Base-by-base conservation (phyloP, 1,140 invertebrate species). In the Nephila pilipes region DNA sequence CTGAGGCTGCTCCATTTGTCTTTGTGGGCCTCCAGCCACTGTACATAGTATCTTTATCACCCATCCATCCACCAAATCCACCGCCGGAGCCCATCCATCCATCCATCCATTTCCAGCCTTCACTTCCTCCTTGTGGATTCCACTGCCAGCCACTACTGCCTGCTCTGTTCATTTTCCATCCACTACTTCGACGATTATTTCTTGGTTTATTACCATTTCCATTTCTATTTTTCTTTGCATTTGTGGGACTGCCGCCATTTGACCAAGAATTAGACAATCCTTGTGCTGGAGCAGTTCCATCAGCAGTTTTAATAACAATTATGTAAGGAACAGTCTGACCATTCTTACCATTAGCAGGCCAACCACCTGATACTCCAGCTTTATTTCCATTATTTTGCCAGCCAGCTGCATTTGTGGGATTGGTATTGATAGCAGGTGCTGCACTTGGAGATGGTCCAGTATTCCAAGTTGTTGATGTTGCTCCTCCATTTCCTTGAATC, bases 131-230 rank as follows among this genome's bases (percentile, higher is more conserved):
- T 81, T 93, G 85, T n/a, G 92, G 75, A 83, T 89, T 93, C 92
- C 92, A 93, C 55, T 93, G 92, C 92, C 92, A 93, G 0, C 92
- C 92, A 57, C 87, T 93, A 69, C 85, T 93, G 25, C 91, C 91
- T 10, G 91, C 91, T 87, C 83, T 75, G n/a, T 93, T 93, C 91
- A 93, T 93, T 80, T 93, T 87, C 83, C 85, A 88, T 3, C 85
- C 85, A 57, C 75, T 85, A 46, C 55, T 92, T 18, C 75, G 25
- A 8, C 92, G 22, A 65, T 63, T 83, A 38, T 85, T 92, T 57
- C 60, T 65, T 22, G 90, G 60, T 25, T 81, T 87, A 57, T 65
- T 89, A 32, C 32, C 55, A 54, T 81, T 89, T 20, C 12, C 36
- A 29, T 20, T 46, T 20, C 60, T 88, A 12, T 16, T 20, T 14